These are phyloP conservation scores for Aphis gossypii DNA, from an alignment of 1,140 invertebrate genomes.

Conservation along the genomic window DNA sequence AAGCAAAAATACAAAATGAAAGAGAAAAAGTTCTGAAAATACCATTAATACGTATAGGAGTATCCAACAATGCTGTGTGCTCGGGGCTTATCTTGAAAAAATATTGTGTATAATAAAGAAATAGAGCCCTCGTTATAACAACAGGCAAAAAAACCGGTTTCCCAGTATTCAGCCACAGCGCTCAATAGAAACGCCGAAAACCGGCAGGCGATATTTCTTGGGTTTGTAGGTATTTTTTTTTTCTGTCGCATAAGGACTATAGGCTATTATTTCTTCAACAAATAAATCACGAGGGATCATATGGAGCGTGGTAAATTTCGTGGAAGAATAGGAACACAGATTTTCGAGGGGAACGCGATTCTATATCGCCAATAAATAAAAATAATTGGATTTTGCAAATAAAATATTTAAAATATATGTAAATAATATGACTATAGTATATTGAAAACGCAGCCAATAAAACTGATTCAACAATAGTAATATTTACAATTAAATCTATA, in stretches of 20 bases:
- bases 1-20: conserved; percentile 3
- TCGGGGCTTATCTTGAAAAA: conserved; percentile 44
- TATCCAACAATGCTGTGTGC: conserved; percentile 21
- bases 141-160: conserved; percentile 56
- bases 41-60: conserved; percentile 13
- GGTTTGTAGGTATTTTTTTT: conserved; percentile 55
- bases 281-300: conserved; percentile 58
- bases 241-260: conserved; percentile 23
- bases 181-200: conserved; percentile 58
- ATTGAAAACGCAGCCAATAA: neutral
- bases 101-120: conserved; percentile 49
- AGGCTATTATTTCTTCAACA: conserved; percentile 55
- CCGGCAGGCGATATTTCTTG: conserved; percentile 54
- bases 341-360: conserved; percentile 41
- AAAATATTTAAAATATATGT: conserved; percentile 22
- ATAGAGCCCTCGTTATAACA: conserved; percentile 50
- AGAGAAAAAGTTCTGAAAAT: conserved; percentile 42
- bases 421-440: neutral
- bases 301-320: conserved; percentile 58
- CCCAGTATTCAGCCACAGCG: conserved; percentile 1
- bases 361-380: conserved; percentile 47
- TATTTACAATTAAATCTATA: neutral
- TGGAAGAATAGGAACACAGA: conserved; percentile 47
- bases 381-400: conserved; percentile 46
- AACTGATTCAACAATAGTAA: neutral